Evolutionary conservation across 2,888 invertebrate species (phyloP).

Genomic region (Electrophaes corylata): DNA sequence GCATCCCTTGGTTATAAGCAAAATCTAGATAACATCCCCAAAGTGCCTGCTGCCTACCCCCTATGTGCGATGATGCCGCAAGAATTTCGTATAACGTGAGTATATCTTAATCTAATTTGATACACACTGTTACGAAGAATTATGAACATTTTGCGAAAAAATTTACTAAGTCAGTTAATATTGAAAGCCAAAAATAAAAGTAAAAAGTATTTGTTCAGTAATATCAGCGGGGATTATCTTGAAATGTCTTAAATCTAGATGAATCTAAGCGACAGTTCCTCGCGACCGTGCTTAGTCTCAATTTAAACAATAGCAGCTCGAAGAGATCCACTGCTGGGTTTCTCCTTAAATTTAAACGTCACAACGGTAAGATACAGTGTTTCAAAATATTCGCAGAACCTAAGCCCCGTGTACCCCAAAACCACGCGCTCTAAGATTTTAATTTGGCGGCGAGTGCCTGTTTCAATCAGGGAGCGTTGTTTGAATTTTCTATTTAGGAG

Average conservation of each 20-base stretch:
- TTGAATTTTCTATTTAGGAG: conserved; percentile 81
- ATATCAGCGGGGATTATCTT: no score
- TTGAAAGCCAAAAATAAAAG: no score
- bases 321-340: no score
- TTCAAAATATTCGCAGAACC: neutral
- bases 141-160: neutral
- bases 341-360: neutral
- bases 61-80: conserved; percentile 54
- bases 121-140: conserved; percentile 47
- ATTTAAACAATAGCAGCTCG: no score
- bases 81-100: conserved; percentile 52
- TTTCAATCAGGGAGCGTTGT: conserved; percentile 76
- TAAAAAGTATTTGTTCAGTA: no score
- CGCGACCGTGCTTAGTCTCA: no score
- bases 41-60: conserved; percentile 19
- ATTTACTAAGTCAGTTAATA: no score
- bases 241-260: no score
- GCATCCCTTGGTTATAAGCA: conserved; percentile 1
- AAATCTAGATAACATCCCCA: conserved; percentile 28
- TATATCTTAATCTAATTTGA: conserved; percentile 62
- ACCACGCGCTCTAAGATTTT: conserved; percentile 72
- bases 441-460: conserved; percentile 69
- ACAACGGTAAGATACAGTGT: neutral
- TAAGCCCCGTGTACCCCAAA: conserved; percentile 31
- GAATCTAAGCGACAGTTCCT: no score